Evolutionary conservation across 1,140 invertebrate species (phyloP).

Genomic region (Geopemphigus sp.): DNA sequence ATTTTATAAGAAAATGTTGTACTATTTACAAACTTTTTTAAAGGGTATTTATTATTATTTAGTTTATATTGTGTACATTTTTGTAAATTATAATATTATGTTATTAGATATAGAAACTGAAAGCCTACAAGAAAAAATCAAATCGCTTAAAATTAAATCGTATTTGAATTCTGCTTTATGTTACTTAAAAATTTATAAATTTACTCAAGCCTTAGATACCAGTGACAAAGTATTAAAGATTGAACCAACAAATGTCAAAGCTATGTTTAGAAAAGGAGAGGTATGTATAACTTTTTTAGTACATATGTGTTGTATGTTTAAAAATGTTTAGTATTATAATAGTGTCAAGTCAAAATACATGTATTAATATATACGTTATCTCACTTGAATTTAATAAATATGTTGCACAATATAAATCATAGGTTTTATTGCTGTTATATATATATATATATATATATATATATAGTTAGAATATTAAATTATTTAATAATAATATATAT

Average conservation of each 20-base stretch:
- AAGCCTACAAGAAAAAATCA: constrained; percentile 59
- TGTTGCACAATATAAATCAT: too few species aligned
- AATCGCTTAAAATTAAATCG: constrained; percentile 67
- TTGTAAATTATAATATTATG: background rate
- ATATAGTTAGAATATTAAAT: too few species aligned
- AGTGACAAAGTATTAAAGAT: constrained; percentile 73
- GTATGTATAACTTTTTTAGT: constrained; percentile 55
- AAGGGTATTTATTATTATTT: background rate
- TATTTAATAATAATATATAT: too few species aligned
- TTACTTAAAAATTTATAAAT: constrained; percentile 72
- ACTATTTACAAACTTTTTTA: constrained; percentile 60
- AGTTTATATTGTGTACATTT: background rate
- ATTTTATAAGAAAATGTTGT: constrained; percentile 78
- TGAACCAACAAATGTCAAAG: constrained; percentile 83
- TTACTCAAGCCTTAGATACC: constrained; percentile 68
- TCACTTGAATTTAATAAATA: too few species aligned
- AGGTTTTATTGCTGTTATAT: too few species aligned
- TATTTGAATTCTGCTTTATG: constrained; percentile 85
- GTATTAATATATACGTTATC: too few species aligned
- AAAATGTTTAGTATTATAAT: background rate
- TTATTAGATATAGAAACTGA: constrained; percentile 55
- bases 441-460: too few species aligned
- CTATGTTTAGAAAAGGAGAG: constrained; percentile 82
- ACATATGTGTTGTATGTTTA: background rate
- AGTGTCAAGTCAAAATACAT: too few species aligned